Percentiles rank a stretch among this genome's conserved stretches.
Evolutionary conservation across 2,797 vertebrate species (phyloP).

Genomic region (Nyctibius grandis): DNA sequence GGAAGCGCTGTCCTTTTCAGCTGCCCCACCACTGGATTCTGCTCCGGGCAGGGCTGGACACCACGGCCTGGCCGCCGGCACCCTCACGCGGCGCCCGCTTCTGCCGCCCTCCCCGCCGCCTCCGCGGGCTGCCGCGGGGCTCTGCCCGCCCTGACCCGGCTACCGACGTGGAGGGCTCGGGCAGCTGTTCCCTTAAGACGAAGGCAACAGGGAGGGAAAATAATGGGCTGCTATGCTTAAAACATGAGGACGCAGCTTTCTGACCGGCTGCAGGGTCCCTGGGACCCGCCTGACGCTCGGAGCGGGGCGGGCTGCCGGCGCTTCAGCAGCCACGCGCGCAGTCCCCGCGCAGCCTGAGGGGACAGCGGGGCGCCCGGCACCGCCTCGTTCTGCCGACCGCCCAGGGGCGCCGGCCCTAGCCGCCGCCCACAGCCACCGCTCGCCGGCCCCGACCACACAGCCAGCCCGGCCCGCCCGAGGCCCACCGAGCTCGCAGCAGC

Average conservation of each 20-base stretch:
- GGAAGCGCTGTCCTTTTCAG: neutral
- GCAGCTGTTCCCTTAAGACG: neutral
- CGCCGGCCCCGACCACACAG: too few relatives aligned
- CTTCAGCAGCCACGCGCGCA: neutral
- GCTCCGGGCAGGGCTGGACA: neutral
- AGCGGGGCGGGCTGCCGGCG: too few relatives aligned
- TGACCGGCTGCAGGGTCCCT: rapidly evolving
- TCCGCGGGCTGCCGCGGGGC: neutral
- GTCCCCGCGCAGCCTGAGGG: neutral
- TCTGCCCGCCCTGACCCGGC: neutral
- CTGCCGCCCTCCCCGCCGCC: neutral
- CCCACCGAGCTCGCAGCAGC: neutral
- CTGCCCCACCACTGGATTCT: rapidly evolving
- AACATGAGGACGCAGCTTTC: neutral
- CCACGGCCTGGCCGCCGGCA: neutral
- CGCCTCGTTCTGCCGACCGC: neutral
- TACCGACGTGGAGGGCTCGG: rapidly evolving
- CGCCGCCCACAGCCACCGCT: neutral
- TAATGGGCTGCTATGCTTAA: rapidly evolving
- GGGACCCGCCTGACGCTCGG: neutral
- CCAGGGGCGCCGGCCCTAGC: too few relatives aligned
- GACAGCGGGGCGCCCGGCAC: too few relatives aligned
- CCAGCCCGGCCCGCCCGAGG: neutral
- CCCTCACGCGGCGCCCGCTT: rapidly evolving
- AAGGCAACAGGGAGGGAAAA: too few relatives aligned